Conservation (phyloP, 2,797 vertebrate species). For the Luscinia luscinia region DNA sequence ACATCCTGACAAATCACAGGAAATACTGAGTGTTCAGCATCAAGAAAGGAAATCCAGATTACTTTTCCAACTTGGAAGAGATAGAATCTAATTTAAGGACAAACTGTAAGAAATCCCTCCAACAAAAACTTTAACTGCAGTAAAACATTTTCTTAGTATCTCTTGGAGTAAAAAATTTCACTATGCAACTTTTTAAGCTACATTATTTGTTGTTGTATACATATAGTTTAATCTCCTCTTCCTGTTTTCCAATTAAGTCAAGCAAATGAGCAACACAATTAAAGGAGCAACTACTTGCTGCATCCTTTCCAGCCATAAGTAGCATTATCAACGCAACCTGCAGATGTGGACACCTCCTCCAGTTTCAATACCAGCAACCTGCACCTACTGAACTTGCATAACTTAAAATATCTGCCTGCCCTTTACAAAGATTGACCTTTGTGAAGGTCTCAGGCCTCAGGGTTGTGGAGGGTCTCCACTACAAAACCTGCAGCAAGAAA, state of each 20-base stretch:
- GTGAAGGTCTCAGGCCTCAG: neutral
- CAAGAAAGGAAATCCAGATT: slow-evolving; percentile 3
- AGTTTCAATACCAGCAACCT: neutral
- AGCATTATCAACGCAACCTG: neutral
- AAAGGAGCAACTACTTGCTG: neutral
- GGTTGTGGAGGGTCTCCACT: neutral
- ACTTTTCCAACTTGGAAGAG: neutral
- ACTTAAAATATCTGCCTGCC: neutral
- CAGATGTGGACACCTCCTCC: neutral
- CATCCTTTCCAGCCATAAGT: neutral
- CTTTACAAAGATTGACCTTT: neutral
- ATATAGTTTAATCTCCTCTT: neutral
- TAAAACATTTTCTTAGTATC: neutral
- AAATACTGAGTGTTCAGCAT: neutral
- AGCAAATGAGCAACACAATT: neutral
- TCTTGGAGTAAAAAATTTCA: neutral
- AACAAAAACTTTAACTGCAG: neutral
- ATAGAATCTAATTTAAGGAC: neutral
- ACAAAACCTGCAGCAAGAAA: neutral
- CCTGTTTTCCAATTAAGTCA: neutral
- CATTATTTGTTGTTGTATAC: neutral
- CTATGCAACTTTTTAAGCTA: rapidly evolving
- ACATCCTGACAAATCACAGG: neutral
- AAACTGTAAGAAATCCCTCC: neutral
- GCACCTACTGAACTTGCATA: neutral